Base-by-base conservation (phyloP, 2,888 invertebrate genomes). In the Ferrisia virgata region DNA sequence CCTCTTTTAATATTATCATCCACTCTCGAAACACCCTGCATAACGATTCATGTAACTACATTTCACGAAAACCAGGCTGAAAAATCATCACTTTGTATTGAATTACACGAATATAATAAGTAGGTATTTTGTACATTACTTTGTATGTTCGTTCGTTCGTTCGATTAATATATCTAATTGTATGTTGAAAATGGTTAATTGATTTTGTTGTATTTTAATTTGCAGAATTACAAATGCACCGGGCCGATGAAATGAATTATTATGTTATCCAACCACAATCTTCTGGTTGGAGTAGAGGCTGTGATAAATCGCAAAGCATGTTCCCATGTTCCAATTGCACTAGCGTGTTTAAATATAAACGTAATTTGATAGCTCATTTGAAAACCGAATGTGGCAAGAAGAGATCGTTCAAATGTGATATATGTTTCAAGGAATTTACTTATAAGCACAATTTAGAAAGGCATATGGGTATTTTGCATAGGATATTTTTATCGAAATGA, bases 371-470 rank as follows among this genome's bases (percentile, higher is more conserved):
- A 22, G 69, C 53, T 15, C 85, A 85, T 78, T 36, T 53, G 28
- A 85, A 78, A 82, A 40, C 69, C 31, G 64, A 82, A 53, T 85
- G 85, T 64, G 85, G 85, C 31, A 47, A 36, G 15, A 82, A 58
- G 39, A 80, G 78, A 25, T 64, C 53, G 31, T 82, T 84, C 53
- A 76, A 82, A 43, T 88, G 88, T 86, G 86, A 86, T 39, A 85
- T 84, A 33, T 88, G 88, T 85, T 87, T 87, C 8, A 88, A 87
- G 85, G 85, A 85, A 31, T 88, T 88, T 85, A 86, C 86, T 5
- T 87, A 88, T 87, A 88, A 87, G 84, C 86, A 86, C 25, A 87
- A 87, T 9, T 80, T 88, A 82, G 86, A 86, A 85, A 79, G 28
- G 6, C 84, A 84, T 39, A 79, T 79, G 79, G 82, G 82, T 25